Conservation (phyloP, 2,888 invertebrate genomes). For the Torymus auratus region DNA sequence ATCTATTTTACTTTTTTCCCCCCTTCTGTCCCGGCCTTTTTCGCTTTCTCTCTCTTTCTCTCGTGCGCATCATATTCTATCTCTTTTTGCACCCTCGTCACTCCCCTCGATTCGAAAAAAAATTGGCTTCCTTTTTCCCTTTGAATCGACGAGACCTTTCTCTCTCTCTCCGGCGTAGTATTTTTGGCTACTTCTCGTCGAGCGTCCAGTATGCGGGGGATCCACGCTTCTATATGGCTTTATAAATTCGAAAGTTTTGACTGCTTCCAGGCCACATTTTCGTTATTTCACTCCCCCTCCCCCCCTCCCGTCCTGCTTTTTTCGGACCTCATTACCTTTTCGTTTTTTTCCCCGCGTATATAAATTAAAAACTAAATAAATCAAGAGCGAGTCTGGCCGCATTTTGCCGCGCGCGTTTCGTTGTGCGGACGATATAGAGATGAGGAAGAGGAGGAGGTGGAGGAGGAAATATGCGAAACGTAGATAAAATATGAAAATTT, state of each 20-base stretch:
- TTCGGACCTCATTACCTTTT: not conserved
- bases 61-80: conserved; percentile 36
- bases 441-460: too few relatives aligned
- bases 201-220: conserved; percentile 14
- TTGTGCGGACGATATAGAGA: too few relatives aligned
- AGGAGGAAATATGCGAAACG: too few relatives aligned
- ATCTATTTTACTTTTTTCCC: conserved; percentile 46
- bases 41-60: conserved; percentile 19
- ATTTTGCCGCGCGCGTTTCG: too few relatives aligned
- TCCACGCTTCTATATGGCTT: conserved; percentile 15
- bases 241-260: conserved; percentile 30
- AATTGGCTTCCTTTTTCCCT: conserved; percentile 51
- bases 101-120: conserved; percentile 52
- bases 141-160: conserved; percentile 44
- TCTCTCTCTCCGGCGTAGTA: conserved; percentile 8
- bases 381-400: too few relatives aligned
- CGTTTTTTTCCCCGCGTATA: not conserved
- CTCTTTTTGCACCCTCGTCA: conserved; percentile 50
- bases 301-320: not conserved
- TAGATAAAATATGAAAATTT: too few relatives aligned
- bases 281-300: not conserved
- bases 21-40: conserved; percentile 22
- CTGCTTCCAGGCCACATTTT: not conserved
- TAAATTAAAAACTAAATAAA: not conserved
- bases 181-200: conserved; percentile 45